These are phyloP conservation scores for Chromobotia macracanthus DNA, from an alignment of 2,797 vertebrate genomes.

Conservation along the genomic window DNA sequence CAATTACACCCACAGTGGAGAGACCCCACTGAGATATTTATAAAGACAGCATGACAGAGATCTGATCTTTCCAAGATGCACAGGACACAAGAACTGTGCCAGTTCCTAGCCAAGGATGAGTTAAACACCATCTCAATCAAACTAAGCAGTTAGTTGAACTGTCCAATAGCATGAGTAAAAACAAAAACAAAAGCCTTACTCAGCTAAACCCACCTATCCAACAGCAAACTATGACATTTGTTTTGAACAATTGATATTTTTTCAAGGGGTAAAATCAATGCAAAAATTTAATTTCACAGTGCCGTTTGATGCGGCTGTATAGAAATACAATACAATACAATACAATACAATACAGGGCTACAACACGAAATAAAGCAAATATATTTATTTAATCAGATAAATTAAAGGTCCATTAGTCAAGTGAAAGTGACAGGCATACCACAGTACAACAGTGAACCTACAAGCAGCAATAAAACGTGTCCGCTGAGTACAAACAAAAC, in stretches of 20 bases:
- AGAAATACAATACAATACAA: background rate
- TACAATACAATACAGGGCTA: too few species aligned
- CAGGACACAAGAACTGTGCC: constrained; percentile 21
- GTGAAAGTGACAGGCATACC: background rate
- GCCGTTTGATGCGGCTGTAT: background rate
- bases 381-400: background rate
- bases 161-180: background rate
- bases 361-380: background rate
- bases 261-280: background rate
- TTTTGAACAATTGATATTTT: background rate
- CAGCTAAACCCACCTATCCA: background rate
- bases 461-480: background rate
- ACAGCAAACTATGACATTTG: constrained; percentile 5
- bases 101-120: constrained; percentile 21
- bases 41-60: constrained; percentile 50
- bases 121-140: constrained; percentile 35
- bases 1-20: constrained; percentile 49
- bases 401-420: background rate
- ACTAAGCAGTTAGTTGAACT: constrained; percentile 11
- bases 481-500: background rate
- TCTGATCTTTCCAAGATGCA: constrained; percentile 46
- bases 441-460: background rate
- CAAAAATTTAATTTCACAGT: background rate
- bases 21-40: constrained; percentile 54
- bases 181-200: constrained; percentile 6